Evolutionary conservation across 2,113 vertebrate genomes (phyloP).

Genomic region (Falcunculus frontatus): DNA sequence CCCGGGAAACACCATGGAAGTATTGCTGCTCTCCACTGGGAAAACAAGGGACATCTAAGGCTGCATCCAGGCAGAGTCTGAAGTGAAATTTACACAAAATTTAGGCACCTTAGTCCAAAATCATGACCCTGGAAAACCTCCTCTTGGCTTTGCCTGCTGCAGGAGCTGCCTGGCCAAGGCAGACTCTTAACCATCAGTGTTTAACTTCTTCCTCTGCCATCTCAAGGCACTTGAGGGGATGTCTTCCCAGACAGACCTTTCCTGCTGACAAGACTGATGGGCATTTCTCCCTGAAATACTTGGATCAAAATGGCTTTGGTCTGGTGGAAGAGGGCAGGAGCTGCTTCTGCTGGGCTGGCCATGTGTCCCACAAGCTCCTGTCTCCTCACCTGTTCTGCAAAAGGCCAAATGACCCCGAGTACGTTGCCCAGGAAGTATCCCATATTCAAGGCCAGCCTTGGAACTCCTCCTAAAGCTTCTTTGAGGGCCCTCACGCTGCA

Average conservation of each 20-base stretch:
- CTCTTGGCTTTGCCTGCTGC: neutral
- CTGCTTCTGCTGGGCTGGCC: neutral
- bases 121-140: neutral
- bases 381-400: neutral
- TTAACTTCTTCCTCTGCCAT: neutral
- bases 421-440: neutral
- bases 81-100: neutral
- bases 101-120: neutral
- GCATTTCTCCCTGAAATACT: neutral
- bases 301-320: neutral
- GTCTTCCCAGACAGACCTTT: neutral
- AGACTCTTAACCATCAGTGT: neutral
- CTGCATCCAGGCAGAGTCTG: neutral
- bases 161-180: neutral
- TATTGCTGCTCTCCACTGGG: neutral
- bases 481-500: accelerated
- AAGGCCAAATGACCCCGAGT: neutral
- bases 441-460: neutral
- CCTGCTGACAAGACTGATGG: neutral
- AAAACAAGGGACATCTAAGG: neutral
- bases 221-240: neutral
- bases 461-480: neutral
- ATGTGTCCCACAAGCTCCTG: neutral
- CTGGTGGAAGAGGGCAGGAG: neutral
- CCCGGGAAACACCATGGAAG: neutral